Conservation (phyloP, 2,797 vertebrate species). For the Tragelaphus eurycerus region DNA sequence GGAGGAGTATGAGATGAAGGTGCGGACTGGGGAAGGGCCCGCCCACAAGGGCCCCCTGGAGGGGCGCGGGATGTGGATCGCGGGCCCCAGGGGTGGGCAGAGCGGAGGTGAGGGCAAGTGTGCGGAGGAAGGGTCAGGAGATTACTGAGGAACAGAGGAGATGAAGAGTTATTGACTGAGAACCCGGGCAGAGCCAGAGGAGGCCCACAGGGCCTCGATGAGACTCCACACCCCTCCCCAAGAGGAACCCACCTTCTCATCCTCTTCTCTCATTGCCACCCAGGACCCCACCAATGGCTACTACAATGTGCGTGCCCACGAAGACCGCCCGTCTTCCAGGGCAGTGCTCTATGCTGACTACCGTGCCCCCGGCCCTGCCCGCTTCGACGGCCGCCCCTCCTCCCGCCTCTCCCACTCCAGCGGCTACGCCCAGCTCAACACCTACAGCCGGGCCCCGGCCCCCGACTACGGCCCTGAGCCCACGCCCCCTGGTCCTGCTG, state of each 20-base stretch:
- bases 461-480: slow-evolving; percentile 80
- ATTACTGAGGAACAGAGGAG: neutral
- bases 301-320: slow-evolving; percentile 96
- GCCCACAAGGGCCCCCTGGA: neutral
- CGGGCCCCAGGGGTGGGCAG: neutral
- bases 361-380: slow-evolving; percentile 87
- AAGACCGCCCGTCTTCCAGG: slow-evolving; percentile 91
- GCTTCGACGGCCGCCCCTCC: slow-evolving; percentile 91
- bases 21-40: slow-evolving; percentile 57
- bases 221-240: neutral
- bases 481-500: slow-evolving; percentile 80
- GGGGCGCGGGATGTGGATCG: fast-evolving
- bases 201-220: neutral
- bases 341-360: slow-evolving; percentile 93
- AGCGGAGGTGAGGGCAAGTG: neutral
- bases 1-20: slow-evolving; percentile 98
- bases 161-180: neutral
- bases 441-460: slow-evolving; percentile 84
- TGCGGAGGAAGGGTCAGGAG: neutral
- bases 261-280: neutral
- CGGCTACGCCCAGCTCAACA: slow-evolving; percentile 93
- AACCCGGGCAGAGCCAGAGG: too few species aligned
- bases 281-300: slow-evolving; percentile 98
- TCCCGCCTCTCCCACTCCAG: slow-evolving; percentile 93
- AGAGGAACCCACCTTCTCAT: neutral